Evolutionary conservation across 2,888 invertebrate species (phyloP).

Genomic region (Ornithoptera priamus): DNA sequence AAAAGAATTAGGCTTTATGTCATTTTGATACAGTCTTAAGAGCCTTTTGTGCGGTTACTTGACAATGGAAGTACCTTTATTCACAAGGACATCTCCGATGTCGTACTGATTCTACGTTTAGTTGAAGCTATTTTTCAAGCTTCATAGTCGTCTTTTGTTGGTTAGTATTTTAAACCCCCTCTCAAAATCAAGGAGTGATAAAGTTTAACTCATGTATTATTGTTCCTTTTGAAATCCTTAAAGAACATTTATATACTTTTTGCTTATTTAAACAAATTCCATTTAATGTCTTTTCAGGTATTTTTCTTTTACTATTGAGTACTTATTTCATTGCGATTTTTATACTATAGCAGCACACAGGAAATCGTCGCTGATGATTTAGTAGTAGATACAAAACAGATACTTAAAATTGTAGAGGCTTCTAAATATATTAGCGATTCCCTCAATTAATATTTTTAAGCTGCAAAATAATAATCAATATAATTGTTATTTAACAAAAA

Average conservation of each 20-base stretch:
- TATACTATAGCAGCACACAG: no score
- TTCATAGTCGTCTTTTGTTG: conserved; percentile 73
- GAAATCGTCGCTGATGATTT: no score
- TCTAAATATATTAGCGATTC: no score
- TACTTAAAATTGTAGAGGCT: no score
- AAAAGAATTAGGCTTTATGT: conserved; percentile 74
- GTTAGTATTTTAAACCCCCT: conserved; percentile 18
- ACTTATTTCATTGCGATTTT: no score
- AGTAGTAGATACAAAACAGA: no score
- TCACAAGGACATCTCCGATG: conserved; percentile 61
- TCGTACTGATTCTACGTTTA: conserved; percentile 62
- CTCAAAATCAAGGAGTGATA: neutral
- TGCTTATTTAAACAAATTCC: neutral
- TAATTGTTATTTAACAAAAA: neutral
- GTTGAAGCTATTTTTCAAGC: conserved; percentile 79
- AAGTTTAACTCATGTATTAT: neutral
- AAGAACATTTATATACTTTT: neutral
- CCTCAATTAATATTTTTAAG: no score
- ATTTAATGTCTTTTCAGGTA: neutral
- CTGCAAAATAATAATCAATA: no score
- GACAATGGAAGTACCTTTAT: conserved; percentile 61
- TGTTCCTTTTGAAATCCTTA: neutral
- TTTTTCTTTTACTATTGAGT: neutral
- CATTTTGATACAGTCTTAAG: conserved; percentile 77
- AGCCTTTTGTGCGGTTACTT: conserved; percentile 66